Conservation (phyloP, 2,888 invertebrate species). For the Resseliella maxima region DNA sequence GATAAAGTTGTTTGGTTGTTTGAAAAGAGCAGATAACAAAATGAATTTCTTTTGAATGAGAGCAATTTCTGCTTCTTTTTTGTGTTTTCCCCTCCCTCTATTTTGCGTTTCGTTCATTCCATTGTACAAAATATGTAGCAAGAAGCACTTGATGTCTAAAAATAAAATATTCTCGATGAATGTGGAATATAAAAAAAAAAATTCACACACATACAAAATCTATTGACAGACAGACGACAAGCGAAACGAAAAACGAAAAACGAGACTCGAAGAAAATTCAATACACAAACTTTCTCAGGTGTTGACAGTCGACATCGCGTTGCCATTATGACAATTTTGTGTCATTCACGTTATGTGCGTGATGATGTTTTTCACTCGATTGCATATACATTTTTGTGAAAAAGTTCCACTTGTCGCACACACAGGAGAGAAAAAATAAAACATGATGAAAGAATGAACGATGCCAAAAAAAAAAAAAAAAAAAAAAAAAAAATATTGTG, state of each 20-base stretch:
- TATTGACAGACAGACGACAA: conserved; percentile 24
- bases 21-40: conserved; percentile 53
- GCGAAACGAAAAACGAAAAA: not conserved
- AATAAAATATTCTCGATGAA: not conserved
- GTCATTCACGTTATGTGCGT: conserved; percentile 18
- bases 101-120: not conserved
- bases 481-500: not conserved
- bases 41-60: conserved; percentile 46
- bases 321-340: conserved; percentile 34
- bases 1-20: conserved; percentile 42
- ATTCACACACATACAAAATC: not conserved
- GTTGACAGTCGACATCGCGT: not conserved
- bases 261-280: not conserved
- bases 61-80: not conserved
- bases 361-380: conserved; percentile 36
- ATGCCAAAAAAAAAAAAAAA: not conserved
- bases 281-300: conserved; percentile 44
- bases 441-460: too few relatives aligned
- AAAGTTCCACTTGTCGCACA: not conserved
- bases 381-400: not conserved
- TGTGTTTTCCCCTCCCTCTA: not conserved
- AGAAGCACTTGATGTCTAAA: conserved; percentile 19
- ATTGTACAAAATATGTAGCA: not conserved
- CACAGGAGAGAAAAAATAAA: not conserved
- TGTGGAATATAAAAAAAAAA: not conserved